Evolutionary conservation across 2,113 vertebrate genomes (phyloP).

Genomic region (Triplophysa rosa): DNA sequence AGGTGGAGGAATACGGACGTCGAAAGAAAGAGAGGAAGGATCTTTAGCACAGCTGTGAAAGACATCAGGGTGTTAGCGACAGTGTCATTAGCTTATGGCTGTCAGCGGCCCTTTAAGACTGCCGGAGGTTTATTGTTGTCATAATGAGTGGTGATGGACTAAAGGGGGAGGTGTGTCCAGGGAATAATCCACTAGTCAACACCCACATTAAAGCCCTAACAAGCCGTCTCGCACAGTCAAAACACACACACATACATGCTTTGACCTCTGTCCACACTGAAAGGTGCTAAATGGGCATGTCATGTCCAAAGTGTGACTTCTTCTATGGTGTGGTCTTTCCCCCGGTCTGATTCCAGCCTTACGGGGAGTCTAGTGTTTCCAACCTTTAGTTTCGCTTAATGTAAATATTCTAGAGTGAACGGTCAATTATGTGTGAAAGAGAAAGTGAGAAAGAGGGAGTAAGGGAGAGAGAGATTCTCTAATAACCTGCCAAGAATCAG

Average conservation of each 20-base stretch:
- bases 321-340: constrained; percentile 29
- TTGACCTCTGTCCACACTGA: constrained; percentile 36
- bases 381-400: not conserved
- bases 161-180: constrained; percentile 45
- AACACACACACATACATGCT: constrained; percentile 35
- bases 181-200: constrained; percentile 57
- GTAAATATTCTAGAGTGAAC: constrained; percentile 14
- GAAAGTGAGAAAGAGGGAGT: not conserved
- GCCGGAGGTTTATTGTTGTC: constrained; percentile 44
- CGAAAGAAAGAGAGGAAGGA: constrained; percentile 32
- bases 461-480: not conserved
- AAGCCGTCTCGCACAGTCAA: constrained; percentile 45
- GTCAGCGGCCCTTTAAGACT: constrained; percentile 42
- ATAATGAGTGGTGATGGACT: constrained; percentile 55
- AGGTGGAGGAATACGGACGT: not conserved
- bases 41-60: constrained; percentile 46
- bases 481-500: not conserved
- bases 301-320: constrained; percentile 37
- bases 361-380: constrained; percentile 19
- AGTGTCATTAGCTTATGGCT: constrained; percentile 34
- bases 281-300: constrained; percentile 51
- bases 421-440: not conserved
- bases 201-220: constrained; percentile 51
- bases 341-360: constrained; percentile 4
- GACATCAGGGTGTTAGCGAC: constrained; percentile 41